Evolutionary conservation across 2,888 invertebrate species (phyloP).

Genomic region (Heliconius ethilla): DNA sequence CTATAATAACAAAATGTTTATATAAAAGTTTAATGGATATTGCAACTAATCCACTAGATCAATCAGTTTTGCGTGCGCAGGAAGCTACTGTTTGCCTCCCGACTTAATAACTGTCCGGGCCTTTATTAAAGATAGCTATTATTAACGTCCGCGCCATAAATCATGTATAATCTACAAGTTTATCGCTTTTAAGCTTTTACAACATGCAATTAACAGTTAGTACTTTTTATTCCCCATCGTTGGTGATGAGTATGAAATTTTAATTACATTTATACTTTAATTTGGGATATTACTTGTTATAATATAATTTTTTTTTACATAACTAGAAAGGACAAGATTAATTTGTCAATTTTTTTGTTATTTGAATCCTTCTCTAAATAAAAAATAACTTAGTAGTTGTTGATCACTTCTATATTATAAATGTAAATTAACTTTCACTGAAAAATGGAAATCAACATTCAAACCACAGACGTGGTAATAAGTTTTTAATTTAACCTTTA

Average conservation of each 20-base stretch:
- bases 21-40: constrained; percentile 11
- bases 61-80: constrained; percentile 37
- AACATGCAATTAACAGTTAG: constrained; percentile 27
- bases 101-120: constrained; percentile 42
- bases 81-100: constrained; percentile 38
- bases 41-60: constrained; percentile 33
- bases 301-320: neutral
- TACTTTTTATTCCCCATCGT: constrained; percentile 1
- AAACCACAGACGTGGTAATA: too few relatives aligned
- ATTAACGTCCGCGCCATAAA: constrained; percentile 38
- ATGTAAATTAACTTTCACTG: too few relatives aligned
- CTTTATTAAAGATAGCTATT: constrained; percentile 41
- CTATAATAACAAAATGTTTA: neutral
- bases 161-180: constrained; percentile 36
- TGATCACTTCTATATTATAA: too few relatives aligned
- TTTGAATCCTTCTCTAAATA: too few relatives aligned
- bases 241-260: neutral
- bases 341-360: neutral
- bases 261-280: neutral
- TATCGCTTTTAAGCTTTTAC: constrained; percentile 33
- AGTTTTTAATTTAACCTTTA: too few relatives aligned
- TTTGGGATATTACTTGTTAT: neutral
- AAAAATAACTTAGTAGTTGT: too few relatives aligned
- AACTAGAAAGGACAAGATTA: neutral
- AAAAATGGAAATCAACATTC: too few relatives aligned